Conservation (phyloP, 2,888 invertebrate genomes). For the Agrochola circellaris region DNA sequence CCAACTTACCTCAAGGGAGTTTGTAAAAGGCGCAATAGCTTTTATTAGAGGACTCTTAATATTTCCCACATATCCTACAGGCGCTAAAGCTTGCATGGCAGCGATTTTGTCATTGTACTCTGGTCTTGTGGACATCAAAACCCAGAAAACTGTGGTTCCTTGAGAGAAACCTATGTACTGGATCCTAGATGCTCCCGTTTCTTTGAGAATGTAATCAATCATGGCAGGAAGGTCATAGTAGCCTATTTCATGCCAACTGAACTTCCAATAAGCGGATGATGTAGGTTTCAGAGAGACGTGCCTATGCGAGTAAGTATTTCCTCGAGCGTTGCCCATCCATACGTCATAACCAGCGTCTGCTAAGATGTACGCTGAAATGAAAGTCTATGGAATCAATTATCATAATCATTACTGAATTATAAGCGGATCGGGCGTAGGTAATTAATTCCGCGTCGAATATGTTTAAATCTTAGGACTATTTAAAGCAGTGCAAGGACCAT, state of each 20-base stretch:
- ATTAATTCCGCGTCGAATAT: background rate
- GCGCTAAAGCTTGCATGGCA: constrained; percentile 91
- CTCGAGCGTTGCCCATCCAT: constrained; percentile 96
- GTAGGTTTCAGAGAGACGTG: constrained; percentile 88
- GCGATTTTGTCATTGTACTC: constrained; percentile 91
- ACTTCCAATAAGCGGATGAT: constrained; percentile 85
- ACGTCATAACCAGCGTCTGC: constrained; percentile 94
- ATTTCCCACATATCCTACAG: constrained; percentile 90
- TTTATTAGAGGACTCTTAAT: constrained; percentile 87
- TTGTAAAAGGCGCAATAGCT: constrained; percentile 84
- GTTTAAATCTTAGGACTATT: background rate
- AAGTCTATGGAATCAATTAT: background rate
- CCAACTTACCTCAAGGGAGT: constrained; percentile 87
- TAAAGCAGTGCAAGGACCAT: background rate
- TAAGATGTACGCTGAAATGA: constrained; percentile 92
- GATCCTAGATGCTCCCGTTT: constrained; percentile 90
- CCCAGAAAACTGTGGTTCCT: constrained; percentile 92
- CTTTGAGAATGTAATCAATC: constrained; percentile 92
- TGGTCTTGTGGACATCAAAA: constrained; percentile 89
- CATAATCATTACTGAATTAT: constrained; percentile 2
- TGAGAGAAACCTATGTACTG: constrained; percentile 94
- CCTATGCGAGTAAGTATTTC: constrained; percentile 93
- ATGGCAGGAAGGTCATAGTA: constrained; percentile 94
- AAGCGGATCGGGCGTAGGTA: no score
- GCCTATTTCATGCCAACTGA: constrained; percentile 95